A percentile compares a stretch with the other conserved stretches of the same genome.
phyloP scores from a whole-genome alignment of 2,797 vertebrate species.

The Amniataba percoides region DNA sequence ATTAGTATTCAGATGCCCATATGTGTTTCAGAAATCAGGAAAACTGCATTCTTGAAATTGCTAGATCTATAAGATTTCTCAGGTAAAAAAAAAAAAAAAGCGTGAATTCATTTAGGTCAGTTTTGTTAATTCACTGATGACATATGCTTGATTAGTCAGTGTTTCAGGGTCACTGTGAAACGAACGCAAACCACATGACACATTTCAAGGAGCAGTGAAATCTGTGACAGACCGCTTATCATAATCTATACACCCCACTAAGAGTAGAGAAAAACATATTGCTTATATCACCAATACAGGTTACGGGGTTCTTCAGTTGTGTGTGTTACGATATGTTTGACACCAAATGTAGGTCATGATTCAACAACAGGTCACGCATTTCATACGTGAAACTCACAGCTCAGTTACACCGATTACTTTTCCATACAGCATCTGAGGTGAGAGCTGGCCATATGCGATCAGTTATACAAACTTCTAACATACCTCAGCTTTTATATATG shows the following conservation, averaged over 20 bases:
- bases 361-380: not conserved
- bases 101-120: not conserved
- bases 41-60: no score
- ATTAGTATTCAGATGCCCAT: not conserved
- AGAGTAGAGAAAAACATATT: not conserved
- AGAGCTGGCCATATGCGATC: not conserved
- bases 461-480: conserved; percentile 28
- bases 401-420: conserved; percentile 18
- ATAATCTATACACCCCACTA: not conserved
- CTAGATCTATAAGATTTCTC: not conserved
- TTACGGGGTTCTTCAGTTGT: not conserved
- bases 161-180: not conserved
- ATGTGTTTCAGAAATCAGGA: not conserved
- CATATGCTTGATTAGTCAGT: not conserved
- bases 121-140: not conserved
- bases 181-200: not conserved
- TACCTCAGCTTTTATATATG: not conserved
- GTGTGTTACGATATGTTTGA: not conserved
- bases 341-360: conserved; percentile 24
- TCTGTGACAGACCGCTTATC: not conserved
- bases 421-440: not conserved
- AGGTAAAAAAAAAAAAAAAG: no score
- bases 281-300: not conserved
- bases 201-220: not conserved
- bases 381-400: not conserved